Base-by-base conservation (phyloP, 2,797 vertebrate species). In the Lerista edwardsae region DNA sequence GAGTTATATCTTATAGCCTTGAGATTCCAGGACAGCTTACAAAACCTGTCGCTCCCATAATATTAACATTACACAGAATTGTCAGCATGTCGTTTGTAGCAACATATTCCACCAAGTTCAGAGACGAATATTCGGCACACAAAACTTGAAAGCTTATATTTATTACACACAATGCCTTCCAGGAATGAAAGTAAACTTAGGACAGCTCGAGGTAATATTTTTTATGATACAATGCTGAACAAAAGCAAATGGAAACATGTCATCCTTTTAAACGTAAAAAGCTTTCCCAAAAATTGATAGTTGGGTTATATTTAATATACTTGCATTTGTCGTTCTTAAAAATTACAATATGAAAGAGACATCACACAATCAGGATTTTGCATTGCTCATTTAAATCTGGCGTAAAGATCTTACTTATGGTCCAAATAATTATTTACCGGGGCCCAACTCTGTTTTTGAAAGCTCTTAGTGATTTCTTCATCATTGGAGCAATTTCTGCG, bases 401-500 rank as follows among this genome's bases (percentile, higher is more conserved):
- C 4, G 14, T 39, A 21, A 39, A 36, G 34, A 19, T 31, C 25
- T 57, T 69, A 36, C 4, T 34, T 14, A 14, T 62, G 19, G 3
- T 41, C 29, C 15, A 47, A 47, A 29, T 31, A n/a, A n/a, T n/a
- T n/a, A 34, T 75, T 96, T 83, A 97, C 94, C 95, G 93, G 47
- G 94, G 95, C 83, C 95, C 96, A 76, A 96, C 79, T 92, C 96
- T 95, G 55, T 94, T 98, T 94, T 95, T 97, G 92, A 98, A 96
- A 2, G 96, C 95, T 93, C 95, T 97, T 89, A 98, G 90, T 71
- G 97, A 97, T 93, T 98, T 98, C 79, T 95, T 97, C 97, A 98
- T 98, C 93, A 98, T 97, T 84, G 97, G 98, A 87, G 97, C 97
- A 23, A 97, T 95, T 96, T 95, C 98, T 98, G 91, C 29, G 81